Conservation (phyloP, 2,888 invertebrate genomes). For the Vannuccia rotundouncinata region DNA sequence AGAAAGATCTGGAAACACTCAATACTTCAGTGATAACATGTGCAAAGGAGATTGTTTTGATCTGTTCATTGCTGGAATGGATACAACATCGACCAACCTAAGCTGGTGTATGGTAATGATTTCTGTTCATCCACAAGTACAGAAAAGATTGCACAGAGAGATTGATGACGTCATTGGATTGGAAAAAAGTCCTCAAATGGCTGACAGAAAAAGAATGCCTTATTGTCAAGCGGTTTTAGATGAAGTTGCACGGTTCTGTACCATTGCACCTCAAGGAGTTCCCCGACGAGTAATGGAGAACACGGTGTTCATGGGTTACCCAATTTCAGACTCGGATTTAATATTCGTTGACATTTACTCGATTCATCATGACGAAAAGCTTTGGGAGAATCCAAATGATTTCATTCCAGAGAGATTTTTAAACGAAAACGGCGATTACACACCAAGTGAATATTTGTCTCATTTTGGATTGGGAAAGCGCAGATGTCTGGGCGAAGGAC, state of each 20-base stretch:
- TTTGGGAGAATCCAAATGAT: slow-evolving; percentile 17
- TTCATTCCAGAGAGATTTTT: slow-evolving; percentile 22
- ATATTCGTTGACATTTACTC: neutral
- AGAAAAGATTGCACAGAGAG: slow-evolving; percentile 1
- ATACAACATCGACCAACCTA: slow-evolving; percentile 31
- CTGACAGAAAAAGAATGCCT: neutral
- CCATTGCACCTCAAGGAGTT: neutral
- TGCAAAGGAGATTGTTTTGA: slow-evolving; percentile 32
- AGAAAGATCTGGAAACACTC: neutral
- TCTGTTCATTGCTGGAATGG: slow-evolving; percentile 29
- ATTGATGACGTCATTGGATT: neutral
- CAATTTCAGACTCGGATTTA: neutral
- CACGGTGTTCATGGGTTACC: slow-evolving; percentile 8
- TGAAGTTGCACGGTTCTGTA: neutral
- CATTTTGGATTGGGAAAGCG: slow-evolving; percentile 33
- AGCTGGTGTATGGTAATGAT: slow-evolving; percentile 21
- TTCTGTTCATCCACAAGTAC: neutral
- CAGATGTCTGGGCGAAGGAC: slow-evolving; percentile 29
- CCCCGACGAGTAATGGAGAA: neutral
- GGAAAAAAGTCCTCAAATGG: neutral
- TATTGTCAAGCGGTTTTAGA: slow-evolving; percentile 29
- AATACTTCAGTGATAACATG: neutral
- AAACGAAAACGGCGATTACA: slow-evolving; percentile 15
- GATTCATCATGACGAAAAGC: neutral
- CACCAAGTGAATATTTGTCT: slow-evolving; percentile 17